Evolutionary conservation across 1,140 invertebrate genomes (phyloP).

Genomic region (Drosophila sp.): DNA sequence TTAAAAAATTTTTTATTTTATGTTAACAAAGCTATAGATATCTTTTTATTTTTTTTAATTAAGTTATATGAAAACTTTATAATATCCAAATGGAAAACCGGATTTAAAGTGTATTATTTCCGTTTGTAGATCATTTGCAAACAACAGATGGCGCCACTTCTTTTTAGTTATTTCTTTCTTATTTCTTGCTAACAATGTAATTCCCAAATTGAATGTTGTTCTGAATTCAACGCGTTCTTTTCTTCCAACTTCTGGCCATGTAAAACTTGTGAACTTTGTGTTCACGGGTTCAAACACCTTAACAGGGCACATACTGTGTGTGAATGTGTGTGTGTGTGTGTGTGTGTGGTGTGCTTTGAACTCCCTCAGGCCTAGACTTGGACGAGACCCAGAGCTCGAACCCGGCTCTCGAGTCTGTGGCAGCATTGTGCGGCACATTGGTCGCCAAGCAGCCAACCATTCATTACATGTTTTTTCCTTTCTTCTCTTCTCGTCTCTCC

Average conservation of each 20-base stretch:
- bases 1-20: too few relatives aligned
- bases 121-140: background rate
- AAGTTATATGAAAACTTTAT: background rate
- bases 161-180: background rate
- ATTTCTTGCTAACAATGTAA: constrained; percentile 7
- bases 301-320: constrained; percentile 5
- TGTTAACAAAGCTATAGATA: too few relatives aligned
- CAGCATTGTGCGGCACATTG: constrained; percentile 37
- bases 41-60: too few relatives aligned
- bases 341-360: constrained; percentile 25
- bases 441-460: constrained; percentile 52
- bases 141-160: constrained; percentile 25
- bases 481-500: constrained; percentile 16
- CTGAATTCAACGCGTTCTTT: constrained; percentile 21
- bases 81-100: background rate
- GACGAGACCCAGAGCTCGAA: constrained; percentile 20
- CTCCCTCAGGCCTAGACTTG: constrained; percentile 51
- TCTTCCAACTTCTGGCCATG: constrained; percentile 25
- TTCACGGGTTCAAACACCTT: constrained; percentile 71
- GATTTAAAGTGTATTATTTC: background rate
- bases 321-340: constrained; percentile 9
- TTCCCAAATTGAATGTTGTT: constrained; percentile 33
- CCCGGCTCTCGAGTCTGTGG: constrained; percentile 7
- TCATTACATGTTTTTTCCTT: constrained; percentile 54
- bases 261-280: constrained; percentile 60